Base-by-base conservation (phyloP, 2,888 invertebrate genomes). In the Pristionchus exspectatus region DNA sequence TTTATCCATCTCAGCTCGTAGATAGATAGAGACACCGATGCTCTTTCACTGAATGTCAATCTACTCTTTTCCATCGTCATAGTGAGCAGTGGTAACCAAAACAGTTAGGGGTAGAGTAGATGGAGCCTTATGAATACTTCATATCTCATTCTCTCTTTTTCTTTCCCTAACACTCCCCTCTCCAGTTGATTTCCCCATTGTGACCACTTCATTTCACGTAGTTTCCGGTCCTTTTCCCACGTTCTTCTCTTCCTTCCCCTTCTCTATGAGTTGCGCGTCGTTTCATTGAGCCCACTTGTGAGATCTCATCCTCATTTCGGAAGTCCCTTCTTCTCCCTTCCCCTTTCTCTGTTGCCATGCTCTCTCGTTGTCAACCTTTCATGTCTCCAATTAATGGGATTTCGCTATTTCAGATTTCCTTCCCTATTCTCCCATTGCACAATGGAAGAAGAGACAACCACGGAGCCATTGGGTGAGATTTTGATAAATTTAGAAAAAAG, bases 41-140 rank as follows among this genome's bases (percentile, higher is more conserved):
- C n/a, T 7, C 24, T n/a, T 63, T 63, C 10, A 24, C 59, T 59
- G 21, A 59, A 59, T 59, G 59, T 18, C 59, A 59, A 63, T n/a
- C 63, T 63, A 21, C 63, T 63, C 10, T 0, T 63, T 63, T n/a
- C 21, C 24, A 63, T 10, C 63, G 63, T 63, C 24, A 10, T 24
- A 21, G 21, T 10, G 63, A 63, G 5, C n/a, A 63, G 63, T n/a
- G 7, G 63, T 63, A 24, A 63, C 21, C 63, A 63, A 63, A 21
- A 63, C 9, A 21, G 63, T 63, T 63, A 63, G 7, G 24, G n/a
- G 24, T 16, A 56, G 27, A 9, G n/a, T n/a, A 72, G 30, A 72
- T 72, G 77, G 14, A 44, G 77, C 44, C 44, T 77, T 77, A 77
- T 77, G 77, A 77, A 77, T 77, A 44, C 4, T 77, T 50, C 59